These are phyloP conservation scores for Agrochola litura DNA, from an alignment of 2,888 invertebrate genomes.

Conservation along the genomic window DNA sequence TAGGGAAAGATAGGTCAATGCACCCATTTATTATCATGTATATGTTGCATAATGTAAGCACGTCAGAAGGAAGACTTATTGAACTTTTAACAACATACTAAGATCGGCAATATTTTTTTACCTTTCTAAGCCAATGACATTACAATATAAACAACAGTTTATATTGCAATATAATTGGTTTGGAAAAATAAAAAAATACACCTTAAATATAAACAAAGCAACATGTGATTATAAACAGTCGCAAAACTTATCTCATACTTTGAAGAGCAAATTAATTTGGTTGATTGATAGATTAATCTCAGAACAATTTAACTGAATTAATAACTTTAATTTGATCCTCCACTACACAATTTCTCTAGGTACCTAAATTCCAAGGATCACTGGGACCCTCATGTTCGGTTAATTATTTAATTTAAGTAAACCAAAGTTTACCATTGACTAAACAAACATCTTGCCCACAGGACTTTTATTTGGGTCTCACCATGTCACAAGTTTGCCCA, in stretches of 20 bases:
- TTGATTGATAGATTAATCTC: not conserved
- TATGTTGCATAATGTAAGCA: not conserved
- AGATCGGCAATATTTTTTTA: too few relatives aligned
- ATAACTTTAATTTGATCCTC: not conserved
- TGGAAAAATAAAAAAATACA: too few relatives aligned
- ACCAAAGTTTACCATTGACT: constrained; percentile 47
- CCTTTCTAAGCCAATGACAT: too few relatives aligned
- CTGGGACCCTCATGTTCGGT: constrained; percentile 5
- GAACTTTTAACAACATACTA: not conserved
- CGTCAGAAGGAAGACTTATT: not conserved
- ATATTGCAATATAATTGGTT: too few relatives aligned
- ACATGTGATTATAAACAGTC: not conserved
- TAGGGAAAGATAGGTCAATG: not conserved
- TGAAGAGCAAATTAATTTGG: not conserved
- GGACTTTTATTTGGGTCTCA: constrained; percentile 42
- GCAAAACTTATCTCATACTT: not conserved
- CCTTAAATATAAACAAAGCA: not conserved
- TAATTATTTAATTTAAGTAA: constrained; percentile 50
- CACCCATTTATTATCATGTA: not conserved
- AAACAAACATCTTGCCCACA: constrained; percentile 44
- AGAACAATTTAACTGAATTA: not conserved
- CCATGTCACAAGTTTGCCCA: constrained; percentile 49
- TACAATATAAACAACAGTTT: not conserved
- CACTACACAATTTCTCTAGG: not conserved
- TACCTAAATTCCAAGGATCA: constrained; percentile 11